These are phyloP conservation scores for Alauda arvensis DNA, from an alignment of 2,797 vertebrate genomes.

Conservation along the genomic window DNA sequence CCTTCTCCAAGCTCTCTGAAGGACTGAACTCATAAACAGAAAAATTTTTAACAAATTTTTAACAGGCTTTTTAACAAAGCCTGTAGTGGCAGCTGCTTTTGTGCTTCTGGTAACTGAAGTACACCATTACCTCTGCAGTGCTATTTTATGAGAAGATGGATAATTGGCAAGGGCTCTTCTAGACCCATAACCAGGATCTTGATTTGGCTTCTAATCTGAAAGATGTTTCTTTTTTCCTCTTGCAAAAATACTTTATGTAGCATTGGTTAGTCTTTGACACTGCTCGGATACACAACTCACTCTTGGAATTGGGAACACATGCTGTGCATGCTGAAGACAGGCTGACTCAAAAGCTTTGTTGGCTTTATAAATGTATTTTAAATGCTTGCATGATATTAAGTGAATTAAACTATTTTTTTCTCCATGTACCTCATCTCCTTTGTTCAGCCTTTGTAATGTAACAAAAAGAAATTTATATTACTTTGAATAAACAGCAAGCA, in stretches of 20 bases:
- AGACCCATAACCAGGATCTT: neutral
- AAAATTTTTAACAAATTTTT: neutral
- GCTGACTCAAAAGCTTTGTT: neutral
- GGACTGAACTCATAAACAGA: neutral
- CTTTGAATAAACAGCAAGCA: constrained; percentile 18
- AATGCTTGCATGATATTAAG: neutral
- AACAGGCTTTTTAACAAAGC: too few species aligned
- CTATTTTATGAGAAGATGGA: neutral
- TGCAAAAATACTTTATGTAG: neutral
- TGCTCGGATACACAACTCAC: neutral
- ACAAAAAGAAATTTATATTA: neutral
- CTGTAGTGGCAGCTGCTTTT: neutral
- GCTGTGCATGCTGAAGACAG: neutral
- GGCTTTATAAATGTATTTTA: neutral
- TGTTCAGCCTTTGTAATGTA: neutral
- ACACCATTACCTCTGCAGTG: neutral
- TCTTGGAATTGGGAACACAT: neutral
- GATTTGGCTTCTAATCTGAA: neutral
- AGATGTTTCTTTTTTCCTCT: neutral
- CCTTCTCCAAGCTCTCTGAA: neutral
- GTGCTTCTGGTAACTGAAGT: neutral
- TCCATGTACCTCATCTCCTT: neutral
- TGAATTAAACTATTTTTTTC: neutral
- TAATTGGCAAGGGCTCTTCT: neutral
- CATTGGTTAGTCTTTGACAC: neutral